Evolutionary conservation across 1,140 invertebrate species (phyloP).

Genomic region (Zaprionus ornatus): DNA sequence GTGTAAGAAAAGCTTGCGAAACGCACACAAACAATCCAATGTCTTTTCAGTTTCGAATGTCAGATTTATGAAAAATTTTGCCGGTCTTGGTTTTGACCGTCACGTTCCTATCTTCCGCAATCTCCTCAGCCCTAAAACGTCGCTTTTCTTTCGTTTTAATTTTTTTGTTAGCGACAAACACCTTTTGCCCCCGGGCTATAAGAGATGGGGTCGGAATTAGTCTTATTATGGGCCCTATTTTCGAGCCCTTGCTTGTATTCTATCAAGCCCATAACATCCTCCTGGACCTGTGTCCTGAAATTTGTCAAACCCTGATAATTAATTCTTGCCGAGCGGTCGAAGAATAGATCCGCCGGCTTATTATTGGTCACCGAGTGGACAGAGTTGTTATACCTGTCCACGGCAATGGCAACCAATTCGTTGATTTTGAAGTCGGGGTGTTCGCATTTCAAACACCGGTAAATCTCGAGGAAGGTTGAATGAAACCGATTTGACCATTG

Average conservation of each 20-base stretch:
- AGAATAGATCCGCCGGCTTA: background rate
- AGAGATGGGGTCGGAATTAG: background rate
- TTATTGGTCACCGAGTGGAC: slow-evolving; percentile 1
- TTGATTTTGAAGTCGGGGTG: background rate
- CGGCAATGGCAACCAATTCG: slow-evolving; percentile 1
- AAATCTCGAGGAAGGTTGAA: slow-evolving; percentile 19
- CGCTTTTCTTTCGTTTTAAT: background rate
- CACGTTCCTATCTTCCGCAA: background rate
- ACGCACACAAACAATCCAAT: background rate
- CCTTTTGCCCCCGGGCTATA: background rate
- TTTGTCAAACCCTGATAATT: background rate
- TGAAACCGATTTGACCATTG: slow-evolving; percentile 5
- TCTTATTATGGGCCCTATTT: background rate
- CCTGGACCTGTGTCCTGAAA: background rate
- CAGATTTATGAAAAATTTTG: background rate
- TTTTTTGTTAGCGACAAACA: background rate
- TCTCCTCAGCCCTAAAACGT: background rate
- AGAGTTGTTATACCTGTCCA: slow-evolving; percentile 18
- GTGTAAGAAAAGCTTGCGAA: background rate
- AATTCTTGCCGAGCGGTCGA: background rate
- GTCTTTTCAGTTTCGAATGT: background rate
- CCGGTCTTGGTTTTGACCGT: background rate
- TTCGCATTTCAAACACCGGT: slow-evolving; percentile 5
- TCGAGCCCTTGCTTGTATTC: background rate
- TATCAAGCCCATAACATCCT: slow-evolving; percentile 3